Base-by-base conservation (phyloP, 2,888 invertebrate species). In the Beris morrisii region DNA sequence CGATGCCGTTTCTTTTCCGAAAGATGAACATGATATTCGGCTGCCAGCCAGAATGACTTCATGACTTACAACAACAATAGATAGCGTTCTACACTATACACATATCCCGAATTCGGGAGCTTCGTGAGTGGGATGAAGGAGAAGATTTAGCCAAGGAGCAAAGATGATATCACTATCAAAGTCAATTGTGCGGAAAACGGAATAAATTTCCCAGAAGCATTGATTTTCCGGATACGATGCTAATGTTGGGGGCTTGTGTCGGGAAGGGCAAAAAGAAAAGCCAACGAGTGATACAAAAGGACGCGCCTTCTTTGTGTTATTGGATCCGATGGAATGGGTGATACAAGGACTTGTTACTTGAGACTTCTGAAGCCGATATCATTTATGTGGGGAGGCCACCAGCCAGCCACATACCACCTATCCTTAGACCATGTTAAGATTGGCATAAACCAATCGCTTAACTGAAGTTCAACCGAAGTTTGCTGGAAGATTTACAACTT, bases 121-220 rank as follows among this genome's bases (percentile, higher is more conserved):
- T 58, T 52, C 65, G 52, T 58, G 57, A 58, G 9, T 43, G 44
- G 44, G 53, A 58, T 52, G 45, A 52, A 48, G 30, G 13, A 46
- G 55, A 48, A 67, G 65, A 67, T 54, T 46, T 58, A 73, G 50
- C 68, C 66, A 67, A 69, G 68, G 70, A 71, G 67, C 53, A 50
- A 59, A 70, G 72, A 72, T 73, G 71, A 71, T 73, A 73, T 73
- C 73, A 72, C 72, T 71, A 73, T 72, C 70, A 72, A 72, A 73
- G 73, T 73, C 72, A 73, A 73, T 73, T 73, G 73, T 71, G 71
- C 71, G 73, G 73, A 73, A 73, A 73, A 71, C 67, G 69, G 68
- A 72, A 73, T 73, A 73, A 73, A 73, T 73, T 73, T 71, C 68
- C 69, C 68, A 54, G 64, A 64, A 69, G 70, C 67, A 67, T 68